Base-by-base conservation (phyloP, 2,888 invertebrate species). In the Phyllotreta striolata region DNA sequence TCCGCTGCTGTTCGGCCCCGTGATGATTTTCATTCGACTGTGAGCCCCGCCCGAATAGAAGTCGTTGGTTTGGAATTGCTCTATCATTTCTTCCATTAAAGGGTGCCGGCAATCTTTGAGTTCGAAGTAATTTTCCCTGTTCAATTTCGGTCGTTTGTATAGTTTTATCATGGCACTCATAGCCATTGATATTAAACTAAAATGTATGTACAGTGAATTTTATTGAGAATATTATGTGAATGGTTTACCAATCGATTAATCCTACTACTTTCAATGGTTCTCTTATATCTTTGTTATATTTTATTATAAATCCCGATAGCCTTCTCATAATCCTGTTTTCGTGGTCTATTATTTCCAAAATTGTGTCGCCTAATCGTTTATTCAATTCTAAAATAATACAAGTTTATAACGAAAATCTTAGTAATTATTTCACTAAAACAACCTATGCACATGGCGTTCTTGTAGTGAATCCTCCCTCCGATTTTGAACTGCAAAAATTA, bases 1-100 rank as follows among this genome's bases (percentile, higher is more conserved):
- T 1, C 97, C 97, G 75, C 93, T 92, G 0, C 93, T 89, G 80
- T 96, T 97, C 0, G 96, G 93, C 0, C 96, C 96, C 0, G 93
- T 94, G 5, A 96, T 82, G 54, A 97, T 86, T 78, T 91, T 92
- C 24, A 96, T 85, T 8, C 83, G 80, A 10, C 86, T 86, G 6
- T 83, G 81, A 0, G 81, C 77, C 0, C 79, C 79, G 5, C 87
- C 86, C 59, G 90, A 90, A 63, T 81, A 77, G 6, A 87, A 85
- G 74, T 91, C 87, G 78, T 95, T 95, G 0, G 92, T 85, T 2
- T 95, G 90, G 77, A 90, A 92, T 68, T 84, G 84, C 41, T 86
- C 84, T 24, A 86, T 86, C 37, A 87, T 76, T 68, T 81, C 72
- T 70, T 92, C 90, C 72, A 91, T 87, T 35, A 96, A 82, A 0